Evolutionary conservation across 2,113 vertebrate genomes (phyloP), one percentile per base, ranked within the genome.

Genomic region (Naja naja): DNA sequence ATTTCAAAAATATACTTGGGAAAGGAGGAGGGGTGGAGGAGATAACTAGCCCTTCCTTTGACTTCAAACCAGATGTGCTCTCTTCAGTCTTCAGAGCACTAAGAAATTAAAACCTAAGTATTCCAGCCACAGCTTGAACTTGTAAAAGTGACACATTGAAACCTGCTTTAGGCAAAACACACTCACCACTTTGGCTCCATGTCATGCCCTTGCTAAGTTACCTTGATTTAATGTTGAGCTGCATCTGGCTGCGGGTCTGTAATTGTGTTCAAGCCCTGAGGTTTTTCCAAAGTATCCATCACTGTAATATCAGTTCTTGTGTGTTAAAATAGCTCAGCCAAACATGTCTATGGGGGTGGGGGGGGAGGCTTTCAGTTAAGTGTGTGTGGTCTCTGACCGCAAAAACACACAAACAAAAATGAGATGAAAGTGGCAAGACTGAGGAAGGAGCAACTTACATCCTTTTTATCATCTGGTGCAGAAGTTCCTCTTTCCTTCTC

Each of bases 331-430:
- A 93, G 92, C 92, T 87, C 89, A 49, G 92, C 92, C 64, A 60
- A 64, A 22, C 81, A 30, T 87, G 55, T 30, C 30, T 60, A 60
- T 25, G 54, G 64, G 9, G 27, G 64, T 12, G 52, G 30, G 58
- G 52, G 30, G 58, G 91, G 43, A 18, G 30, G 74, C 8, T 87
- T 81, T 89, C 94, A 85, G 94, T 87, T 69, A 49, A 55, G 53
- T 91, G 95, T 95, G 95, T 95, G 95, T 95, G 95, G 96, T 96
- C 96, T 94, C 91, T 91, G 92, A 95, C 95, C 94, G 94, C 96
- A 95, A 96, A 60, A 97, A 93, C 92, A 86, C 55, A 52, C 97
- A 95, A 96, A 95, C 95, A 97, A 96, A 97, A 97, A 96, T 87
- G 56, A 93, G 81, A 90, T 95, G 88, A 96, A 97, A 94, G 94